Conservation (phyloP, 2,113 vertebrate genomes). For the Brachyhypopomus gauderio region DNA sequence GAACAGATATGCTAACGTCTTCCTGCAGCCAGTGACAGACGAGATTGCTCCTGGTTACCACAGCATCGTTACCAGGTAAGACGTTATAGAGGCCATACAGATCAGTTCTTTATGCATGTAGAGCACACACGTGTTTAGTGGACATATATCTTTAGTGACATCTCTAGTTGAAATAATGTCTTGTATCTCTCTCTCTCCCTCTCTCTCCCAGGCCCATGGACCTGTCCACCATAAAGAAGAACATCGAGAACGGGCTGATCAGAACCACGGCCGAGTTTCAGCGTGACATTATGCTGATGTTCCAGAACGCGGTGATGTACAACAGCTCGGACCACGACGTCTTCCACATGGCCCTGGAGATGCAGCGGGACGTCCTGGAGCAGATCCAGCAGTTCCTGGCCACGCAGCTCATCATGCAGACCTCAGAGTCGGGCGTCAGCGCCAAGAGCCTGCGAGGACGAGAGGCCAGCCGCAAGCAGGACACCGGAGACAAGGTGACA, state of each 20-base stretch:
- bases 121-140: no score
- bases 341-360: slow-evolving; percentile 99
- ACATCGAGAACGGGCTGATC: slow-evolving; percentile 95
- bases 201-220: slow-evolving; percentile 88
- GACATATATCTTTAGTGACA: no score
- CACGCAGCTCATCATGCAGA: slow-evolving; percentile 99
- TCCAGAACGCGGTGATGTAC: slow-evolving; percentile 99
- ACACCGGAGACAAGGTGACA: slow-evolving; percentile 93
- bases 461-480: slow-evolving; percentile 90
- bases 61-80: slow-evolving; percentile 95
- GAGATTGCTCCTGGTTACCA: slow-evolving; percentile 97
- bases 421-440: slow-evolving; percentile 95
- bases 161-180: background rate
- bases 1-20: slow-evolving; percentile 93
- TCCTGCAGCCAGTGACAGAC: slow-evolving; percentile 94
- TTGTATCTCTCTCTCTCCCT: background rate
- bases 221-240: slow-evolving; percentile 98
- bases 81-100: background rate
- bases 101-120: no score
- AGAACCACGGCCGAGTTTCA: slow-evolving; percentile 64
- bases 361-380: slow-evolving; percentile 97
- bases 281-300: slow-evolving; percentile 99
- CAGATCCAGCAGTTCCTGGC: slow-evolving; percentile 99
- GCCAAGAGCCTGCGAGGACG: slow-evolving; percentile 95
- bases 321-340: slow-evolving; percentile 98